phyloP scores from a whole-genome alignment of 2,888 invertebrate species.

The Boloria selene region DNA sequence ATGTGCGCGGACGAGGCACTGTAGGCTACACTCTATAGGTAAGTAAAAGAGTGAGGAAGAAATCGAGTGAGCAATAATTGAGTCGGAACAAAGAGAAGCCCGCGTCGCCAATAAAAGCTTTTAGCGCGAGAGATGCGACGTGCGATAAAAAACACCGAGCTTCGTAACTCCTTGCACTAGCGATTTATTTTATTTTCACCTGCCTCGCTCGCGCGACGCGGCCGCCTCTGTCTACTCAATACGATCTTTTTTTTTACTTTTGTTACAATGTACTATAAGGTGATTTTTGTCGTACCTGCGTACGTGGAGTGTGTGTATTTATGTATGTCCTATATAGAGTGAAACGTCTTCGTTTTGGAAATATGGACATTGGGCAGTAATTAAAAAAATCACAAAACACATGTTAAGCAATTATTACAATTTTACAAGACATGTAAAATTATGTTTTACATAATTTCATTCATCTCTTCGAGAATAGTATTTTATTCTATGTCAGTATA shows the following conservation, averaged over 20 bases:
- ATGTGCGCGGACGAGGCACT: background rate
- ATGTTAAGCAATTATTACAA: background rate
- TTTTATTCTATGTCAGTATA: slow-evolving; percentile 1
- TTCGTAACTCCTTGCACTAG: slow-evolving; percentile 10
- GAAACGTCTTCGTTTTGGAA: no score
- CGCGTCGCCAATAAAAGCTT: slow-evolving; percentile 33
- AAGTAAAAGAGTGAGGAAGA: slow-evolving; percentile 21
- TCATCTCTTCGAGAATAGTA: no score
- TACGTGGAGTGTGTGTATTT: no score
- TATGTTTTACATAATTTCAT: background rate
- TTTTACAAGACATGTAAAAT: background rate
- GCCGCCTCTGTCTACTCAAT: background rate
- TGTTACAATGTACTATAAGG: no score
- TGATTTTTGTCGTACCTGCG: no score
- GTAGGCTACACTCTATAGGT: background rate
- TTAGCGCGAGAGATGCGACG: slow-evolving; percentile 27
- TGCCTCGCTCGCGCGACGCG: slow-evolving; percentile 3
- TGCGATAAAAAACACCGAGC: slow-evolving; percentile 28
- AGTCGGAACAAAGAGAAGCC: slow-evolving; percentile 32
- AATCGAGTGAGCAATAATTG: slow-evolving; percentile 33
- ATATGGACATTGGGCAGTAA: no score
- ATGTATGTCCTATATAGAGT: no score
- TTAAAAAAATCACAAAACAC: no score
- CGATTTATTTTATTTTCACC: slow-evolving; percentile 24
- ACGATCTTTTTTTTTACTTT: no score